Percentiles rank a stretch among this genome's conserved stretches.
Conservation (phyloP, 2,888 invertebrate species). For the Halocaridina rubra region DNA sequence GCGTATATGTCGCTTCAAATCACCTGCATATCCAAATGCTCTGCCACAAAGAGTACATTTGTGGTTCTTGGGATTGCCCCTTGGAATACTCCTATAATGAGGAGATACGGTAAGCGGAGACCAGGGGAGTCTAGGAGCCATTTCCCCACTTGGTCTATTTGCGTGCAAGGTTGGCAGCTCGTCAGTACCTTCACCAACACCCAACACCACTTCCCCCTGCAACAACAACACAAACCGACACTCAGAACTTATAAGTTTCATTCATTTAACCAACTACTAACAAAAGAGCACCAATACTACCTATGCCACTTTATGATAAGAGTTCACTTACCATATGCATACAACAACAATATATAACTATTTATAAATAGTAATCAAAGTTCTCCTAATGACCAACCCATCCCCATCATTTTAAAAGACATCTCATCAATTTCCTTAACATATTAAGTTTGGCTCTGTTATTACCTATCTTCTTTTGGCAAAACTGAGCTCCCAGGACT, state of each 20-base stretch:
- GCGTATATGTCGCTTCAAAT: slow-evolving; percentile 54
- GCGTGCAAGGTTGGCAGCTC: slow-evolving; percentile 41
- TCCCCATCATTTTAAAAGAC: too few species aligned
- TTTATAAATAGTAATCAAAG: too few species aligned
- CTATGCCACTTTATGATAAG: neutral
- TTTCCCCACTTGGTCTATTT: slow-evolving; percentile 39
- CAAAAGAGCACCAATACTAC: neutral
- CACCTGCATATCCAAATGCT: slow-evolving; percentile 53
- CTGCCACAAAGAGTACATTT: slow-evolving; percentile 54
- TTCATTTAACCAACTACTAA: neutral
- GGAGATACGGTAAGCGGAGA: slow-evolving; percentile 33
- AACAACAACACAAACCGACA: slow-evolving; percentile 53
- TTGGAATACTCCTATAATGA: slow-evolving; percentile 12
- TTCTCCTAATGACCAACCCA: too few species aligned
- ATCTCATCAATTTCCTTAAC: too few species aligned
- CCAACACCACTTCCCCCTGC: slow-evolving; percentile 40
- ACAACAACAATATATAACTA: too few species aligned
- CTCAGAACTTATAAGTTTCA: slow-evolving; percentile 38
- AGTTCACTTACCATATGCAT: too few species aligned
- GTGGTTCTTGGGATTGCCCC: slow-evolving; percentile 10
- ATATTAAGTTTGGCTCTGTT: too few species aligned
- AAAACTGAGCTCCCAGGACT: neutral
- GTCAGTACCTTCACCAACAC: neutral
- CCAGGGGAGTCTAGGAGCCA: slow-evolving; percentile 7
- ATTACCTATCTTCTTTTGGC: too few species aligned